These are phyloP conservation scores for Monarcha castaneiventris DNA, from an alignment of 2,113 vertebrate species.

Conservation along the genomic window DNA sequence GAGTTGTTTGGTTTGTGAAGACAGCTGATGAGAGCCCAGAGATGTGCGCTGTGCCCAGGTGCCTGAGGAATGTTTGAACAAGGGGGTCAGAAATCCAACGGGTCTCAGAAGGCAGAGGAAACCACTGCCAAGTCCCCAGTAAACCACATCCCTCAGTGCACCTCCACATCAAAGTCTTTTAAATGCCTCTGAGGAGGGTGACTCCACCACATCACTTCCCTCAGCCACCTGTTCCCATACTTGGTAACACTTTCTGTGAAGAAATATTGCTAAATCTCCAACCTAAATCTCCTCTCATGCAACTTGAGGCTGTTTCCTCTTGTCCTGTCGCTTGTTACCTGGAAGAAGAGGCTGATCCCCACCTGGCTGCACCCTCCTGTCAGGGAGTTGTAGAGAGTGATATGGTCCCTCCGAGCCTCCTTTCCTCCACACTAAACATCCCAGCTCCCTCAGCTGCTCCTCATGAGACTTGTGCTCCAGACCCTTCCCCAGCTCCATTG, in stretches of 20 bases:
- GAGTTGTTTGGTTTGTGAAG: background rate
- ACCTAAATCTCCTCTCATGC: background rate
- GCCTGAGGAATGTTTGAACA: background rate
- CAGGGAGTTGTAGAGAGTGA: background rate
- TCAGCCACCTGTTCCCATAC: background rate
- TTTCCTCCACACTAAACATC: rapidly evolving
- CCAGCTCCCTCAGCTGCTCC: background rate
- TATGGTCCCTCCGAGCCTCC: background rate
- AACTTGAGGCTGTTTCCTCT: background rate
- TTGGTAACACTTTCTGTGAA: background rate
- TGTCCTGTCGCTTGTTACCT: background rate
- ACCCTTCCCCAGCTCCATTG: rapidly evolving
- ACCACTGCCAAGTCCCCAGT: background rate
- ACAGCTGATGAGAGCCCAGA: background rate
- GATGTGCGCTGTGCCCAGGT: background rate
- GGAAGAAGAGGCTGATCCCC: rapidly evolving
- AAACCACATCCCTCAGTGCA: rapidly evolving
- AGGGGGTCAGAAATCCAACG: background rate
- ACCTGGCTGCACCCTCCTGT: background rate
- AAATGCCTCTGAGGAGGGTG: background rate
- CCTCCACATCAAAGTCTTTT: rapidly evolving
- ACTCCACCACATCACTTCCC: background rate
- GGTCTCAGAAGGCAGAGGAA: background rate
- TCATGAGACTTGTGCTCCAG: background rate
- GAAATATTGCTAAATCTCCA: background rate